Evolutionary conservation across 2,797 vertebrate species (phyloP), one percentile per base, ranked within the genome.

Genomic region (Eidolon dupreanum): DNA sequence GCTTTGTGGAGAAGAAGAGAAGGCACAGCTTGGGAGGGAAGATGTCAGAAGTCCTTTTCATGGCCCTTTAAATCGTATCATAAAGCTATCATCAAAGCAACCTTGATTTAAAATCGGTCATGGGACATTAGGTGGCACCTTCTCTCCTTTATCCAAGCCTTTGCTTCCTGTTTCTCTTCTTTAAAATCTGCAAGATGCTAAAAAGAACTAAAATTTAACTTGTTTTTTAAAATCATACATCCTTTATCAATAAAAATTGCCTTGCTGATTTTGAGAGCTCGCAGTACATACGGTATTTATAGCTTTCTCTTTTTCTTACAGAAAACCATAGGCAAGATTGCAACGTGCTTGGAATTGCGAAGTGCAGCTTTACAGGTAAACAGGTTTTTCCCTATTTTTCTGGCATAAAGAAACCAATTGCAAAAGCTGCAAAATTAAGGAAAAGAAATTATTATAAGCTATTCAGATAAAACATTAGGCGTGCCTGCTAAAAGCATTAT

Each of bases 311-410:
- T 94, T 93, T 38, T n/a, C 75, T 97, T 97, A 16, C 97, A 99
- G 99, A 99, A 99, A 99, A 99, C 98, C 41, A 98, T 99, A 98
- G 99, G 99, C 93, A 99, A 99, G 98, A 99, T 99, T 97, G 99
- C 99, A 98, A 99, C 99, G 99, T 99, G 99, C 96, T 99, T 99
- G 98, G 99, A 99, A 98, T 99, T 99, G 98, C 99, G 99, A 98
- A 99, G 99, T 94, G 98, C 98, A 96, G 99, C 99, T 98, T 98
- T 99, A 98, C 99, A 99, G 99, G 99, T 99, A 98, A 89, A 97
- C 98, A 24, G 3, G 5, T 7, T 74, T 73, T 68, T 17, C 20
- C 4, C 16, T 36, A 2, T 85, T 88, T 85, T 92, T 49, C 2
- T 87, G 59, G 36, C 53, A 46, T 36, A 84, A 78, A 38, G 26